Evolutionary conservation across 1,140 invertebrate genomes (phyloP), one percentile per base, ranked within the genome.

Genomic region (Heliconius nattereri): DNA sequence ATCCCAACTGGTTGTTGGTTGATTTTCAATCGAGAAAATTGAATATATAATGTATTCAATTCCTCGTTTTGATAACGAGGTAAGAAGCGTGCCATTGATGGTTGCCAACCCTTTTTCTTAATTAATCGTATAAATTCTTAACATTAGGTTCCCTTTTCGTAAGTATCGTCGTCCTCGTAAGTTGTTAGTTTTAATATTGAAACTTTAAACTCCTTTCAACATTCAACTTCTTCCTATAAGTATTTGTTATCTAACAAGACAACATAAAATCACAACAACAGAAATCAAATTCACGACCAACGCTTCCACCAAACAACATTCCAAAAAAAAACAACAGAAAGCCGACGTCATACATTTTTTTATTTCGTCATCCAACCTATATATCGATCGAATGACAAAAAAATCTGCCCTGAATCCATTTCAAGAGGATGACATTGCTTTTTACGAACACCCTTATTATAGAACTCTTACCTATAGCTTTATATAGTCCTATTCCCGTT

Each of bases 341-440:
- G 23, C 9, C n/a, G 13, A 66, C 9, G n/a, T 66, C 60, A 66
- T 66, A 66, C 11, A 26, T 66, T 66, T 66, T 23, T 66, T 26
- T 52, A 66, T 66, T n/a, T 26, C 13, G 26, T 9, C 54, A 60
- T 66, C 26, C 29, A n/a, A 2, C 60, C 54, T n/a, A n/a, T 73
- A 37, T 75, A 71, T 70, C n/a, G n/a, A 72, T 72, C 16, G 13
- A 72, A 74, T 70, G 60, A 78, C 73, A 81, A 81, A 81, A 45
- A 81, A 81, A 70, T 71, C 60, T 77, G 79, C 82, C 78, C 81
- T 77, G 82, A 86, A 76, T 66, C 80, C 72, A 78, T 89, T 88
- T 85, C 80, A 71, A 79, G 83, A 78, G 81, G 83, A 89, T 90
- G 89, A 90, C 87, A 86, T 82, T 85, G 87, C 84, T 84, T 86